Evolutionary conservation across 1,140 invertebrate species (phyloP).

Genomic region (Plodia interpunctella): DNA sequence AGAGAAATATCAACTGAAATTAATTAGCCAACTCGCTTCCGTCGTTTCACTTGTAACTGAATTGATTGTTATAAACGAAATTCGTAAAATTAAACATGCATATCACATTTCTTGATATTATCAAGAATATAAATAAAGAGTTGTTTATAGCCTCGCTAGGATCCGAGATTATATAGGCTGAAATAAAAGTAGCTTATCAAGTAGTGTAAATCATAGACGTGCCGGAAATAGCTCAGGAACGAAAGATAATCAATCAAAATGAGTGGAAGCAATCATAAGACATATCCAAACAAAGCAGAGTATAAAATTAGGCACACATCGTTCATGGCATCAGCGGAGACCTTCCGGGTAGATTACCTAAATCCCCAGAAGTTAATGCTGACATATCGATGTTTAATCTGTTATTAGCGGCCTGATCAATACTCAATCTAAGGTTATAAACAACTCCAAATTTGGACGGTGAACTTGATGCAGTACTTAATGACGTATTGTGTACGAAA

Average conservation of each 20-base stretch:
- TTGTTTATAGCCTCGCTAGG: not conserved
- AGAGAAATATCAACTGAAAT: slow-evolving; percentile 44
- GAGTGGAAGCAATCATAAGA: slow-evolving; percentile 2
- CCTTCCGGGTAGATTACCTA: not conserved
- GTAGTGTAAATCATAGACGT: not conserved
- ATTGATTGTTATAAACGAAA: slow-evolving; percentile 12
- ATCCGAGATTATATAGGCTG: not conserved
- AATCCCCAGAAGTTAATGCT: not conserved
- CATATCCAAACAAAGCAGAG: slow-evolving; percentile 1
- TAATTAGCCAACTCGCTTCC: slow-evolving; percentile 40
- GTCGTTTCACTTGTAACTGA: slow-evolving; percentile 23
- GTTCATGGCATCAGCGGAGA: not conserved
- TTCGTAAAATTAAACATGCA: slow-evolving; percentile 5
- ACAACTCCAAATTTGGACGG: not conserved
- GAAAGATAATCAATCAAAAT: slow-evolving; percentile 4
- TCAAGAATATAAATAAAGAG: not conserved
- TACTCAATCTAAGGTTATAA: slow-evolving; percentile 5
- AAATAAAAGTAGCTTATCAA: not conserved
- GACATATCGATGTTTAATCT: not conserved
- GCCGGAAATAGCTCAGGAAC: not conserved
- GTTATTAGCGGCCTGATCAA: not conserved
- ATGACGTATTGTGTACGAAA: slow-evolving; percentile 5
- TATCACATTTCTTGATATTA: slow-evolving; percentile 6
- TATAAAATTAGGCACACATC: slow-evolving; percentile 4
- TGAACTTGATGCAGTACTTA: not conserved